Conservation (phyloP, 2,888 invertebrate species). For the Tiliacea aurago region DNA sequence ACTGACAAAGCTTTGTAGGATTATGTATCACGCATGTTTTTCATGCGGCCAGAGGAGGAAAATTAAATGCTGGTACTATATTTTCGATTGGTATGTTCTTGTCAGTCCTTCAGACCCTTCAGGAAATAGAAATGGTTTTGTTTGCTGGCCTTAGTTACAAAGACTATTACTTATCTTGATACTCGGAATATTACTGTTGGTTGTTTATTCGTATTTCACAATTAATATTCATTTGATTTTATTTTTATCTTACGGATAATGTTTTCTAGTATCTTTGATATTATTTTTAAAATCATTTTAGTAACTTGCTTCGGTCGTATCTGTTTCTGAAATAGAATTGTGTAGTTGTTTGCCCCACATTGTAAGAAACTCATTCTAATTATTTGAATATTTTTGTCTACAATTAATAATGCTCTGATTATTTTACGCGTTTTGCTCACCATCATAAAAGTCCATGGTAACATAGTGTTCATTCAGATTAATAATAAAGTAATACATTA, state of each 20-base stretch:
- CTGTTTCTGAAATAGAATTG: neutral
- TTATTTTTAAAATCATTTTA: no score
- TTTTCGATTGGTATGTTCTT: neutral
- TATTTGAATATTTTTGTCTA: neutral
- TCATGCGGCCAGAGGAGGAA: neutral
- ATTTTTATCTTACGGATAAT: neutral
- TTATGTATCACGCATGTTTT: neutral
- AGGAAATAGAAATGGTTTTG: slow-evolving; percentile 38
- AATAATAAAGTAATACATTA: neutral
- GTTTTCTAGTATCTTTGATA: neutral
- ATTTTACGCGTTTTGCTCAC: neutral
- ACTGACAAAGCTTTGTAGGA: neutral
- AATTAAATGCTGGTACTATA: neutral
- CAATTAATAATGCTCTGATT: neutral
- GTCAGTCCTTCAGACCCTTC: neutral
- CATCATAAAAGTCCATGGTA: neutral
- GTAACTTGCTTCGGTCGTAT: no score
- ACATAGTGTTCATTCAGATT: neutral
- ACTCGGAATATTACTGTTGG: neutral
- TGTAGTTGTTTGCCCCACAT: neutral
- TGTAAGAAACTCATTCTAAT: neutral
- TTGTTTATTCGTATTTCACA: slow-evolving; percentile 1
- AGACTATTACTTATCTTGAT: no score
- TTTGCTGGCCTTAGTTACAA: slow-evolving; percentile 15
- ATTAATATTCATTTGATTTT: slow-evolving; percentile 4